These are phyloP conservation scores for Oegoconia quadripuncta DNA, from an alignment of 2,888 invertebrate species.

Conservation along the genomic window DNA sequence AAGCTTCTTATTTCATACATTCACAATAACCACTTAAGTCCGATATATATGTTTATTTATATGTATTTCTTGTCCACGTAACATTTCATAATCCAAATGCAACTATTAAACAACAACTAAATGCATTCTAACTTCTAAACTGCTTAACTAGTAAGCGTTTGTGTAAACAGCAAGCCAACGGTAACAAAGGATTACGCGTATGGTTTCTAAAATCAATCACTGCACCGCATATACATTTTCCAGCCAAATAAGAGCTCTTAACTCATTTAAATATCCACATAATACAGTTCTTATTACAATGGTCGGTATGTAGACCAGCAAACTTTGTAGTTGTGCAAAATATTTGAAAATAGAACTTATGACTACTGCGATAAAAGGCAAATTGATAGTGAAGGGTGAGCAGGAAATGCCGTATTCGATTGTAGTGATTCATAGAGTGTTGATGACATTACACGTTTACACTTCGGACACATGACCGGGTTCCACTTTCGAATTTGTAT, in stretches of 20 bases:
- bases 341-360: constrained; percentile 1
- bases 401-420: constrained; percentile 29
- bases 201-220: constrained; percentile 73
- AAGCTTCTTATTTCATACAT: too few relatives aligned
- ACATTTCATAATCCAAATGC: neutral
- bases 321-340: neutral
- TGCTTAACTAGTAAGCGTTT: constrained; percentile 73
- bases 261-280: constrained; percentile 7
- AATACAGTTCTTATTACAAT: constrained; percentile 13
- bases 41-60: too few relatives aligned
- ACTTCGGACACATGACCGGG: constrained; percentile 13
- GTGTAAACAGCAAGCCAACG: constrained; percentile 67
- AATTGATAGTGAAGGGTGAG: constrained; percentile 1
- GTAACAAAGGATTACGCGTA: constrained; percentile 63
- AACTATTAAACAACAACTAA: constrained; percentile 3
- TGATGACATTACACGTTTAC: constrained; percentile 40
- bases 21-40: too few relatives aligned
- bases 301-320: constrained; percentile 1
- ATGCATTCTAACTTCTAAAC: constrained; percentile 47
- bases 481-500: constrained; percentile 25
- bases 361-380: neutral
- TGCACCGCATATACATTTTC: constrained; percentile 19
- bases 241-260: constrained; percentile 32
- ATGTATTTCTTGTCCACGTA: too few relatives aligned
- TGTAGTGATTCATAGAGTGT: constrained; percentile 51